phyloP scores from a whole-genome alignment of 2,113 vertebrate species.

The Pleuronectes platessa region DNA sequence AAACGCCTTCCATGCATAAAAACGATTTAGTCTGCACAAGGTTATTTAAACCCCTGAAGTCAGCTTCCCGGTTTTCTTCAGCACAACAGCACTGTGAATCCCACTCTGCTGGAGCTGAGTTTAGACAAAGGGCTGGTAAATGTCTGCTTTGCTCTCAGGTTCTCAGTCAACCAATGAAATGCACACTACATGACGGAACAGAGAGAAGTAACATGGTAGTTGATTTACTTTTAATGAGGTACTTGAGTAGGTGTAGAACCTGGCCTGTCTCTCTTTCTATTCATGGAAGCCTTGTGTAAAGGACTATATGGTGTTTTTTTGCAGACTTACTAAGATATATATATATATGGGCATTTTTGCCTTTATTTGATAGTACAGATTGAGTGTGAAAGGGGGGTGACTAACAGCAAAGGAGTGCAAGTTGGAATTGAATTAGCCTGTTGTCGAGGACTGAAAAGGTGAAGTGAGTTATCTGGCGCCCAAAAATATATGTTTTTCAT shows the following conservation, averaged over 20 bases:
- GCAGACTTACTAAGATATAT: no score
- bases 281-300: not conserved
- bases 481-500: not conserved
- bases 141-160: slow-evolving; percentile 17
- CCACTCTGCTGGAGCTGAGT: not conserved
- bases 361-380: no score
- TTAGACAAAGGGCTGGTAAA: not conserved
- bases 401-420: no score
- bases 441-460: no score
- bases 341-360: no score
- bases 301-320: no score
- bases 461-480: no score
- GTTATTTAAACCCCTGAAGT: not conserved
- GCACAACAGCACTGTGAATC: slow-evolving; percentile 22
- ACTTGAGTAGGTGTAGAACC: not conserved
- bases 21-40: not conserved
- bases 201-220: slow-evolving; percentile 2
- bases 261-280: not conserved
- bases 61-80: slow-evolving; percentile 20
- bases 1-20: not conserved
- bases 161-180: slow-evolving; percentile 18
- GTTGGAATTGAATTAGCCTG: no score
- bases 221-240: slow-evolving; percentile 31
- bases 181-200: slow-evolving; percentile 2
- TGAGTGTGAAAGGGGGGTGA: no score